Evolutionary conservation across 2,797 vertebrate species (phyloP), one percentile per base, ranked within the genome.

Genomic region (Avahi laniger): DNA sequence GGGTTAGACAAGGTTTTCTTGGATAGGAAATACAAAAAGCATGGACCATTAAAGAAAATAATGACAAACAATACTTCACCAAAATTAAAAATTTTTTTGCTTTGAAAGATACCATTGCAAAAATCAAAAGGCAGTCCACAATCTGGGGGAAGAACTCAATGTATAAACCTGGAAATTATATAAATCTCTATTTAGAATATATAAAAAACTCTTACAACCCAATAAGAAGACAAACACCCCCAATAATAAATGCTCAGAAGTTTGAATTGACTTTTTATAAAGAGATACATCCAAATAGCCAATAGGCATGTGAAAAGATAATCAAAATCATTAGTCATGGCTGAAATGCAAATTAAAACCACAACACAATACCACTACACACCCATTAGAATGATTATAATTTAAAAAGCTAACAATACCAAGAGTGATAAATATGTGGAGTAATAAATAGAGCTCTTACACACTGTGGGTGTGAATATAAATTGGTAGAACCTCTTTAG

Each of bases 231-330:
- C 26, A 83, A 76, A 76, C 8, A 63, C 5, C 17, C 7, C 10
- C 41, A 57, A 78, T 78, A 57, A 38, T 72, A 82, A 94, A 57
- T 48, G 38, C 9, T 67, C 59, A 57, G 3, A 83, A 78, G 41
- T 84, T 94, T 83, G n/a, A 89, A 78, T 61, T 59, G 50, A 84
- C 50, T 84, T n/a, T 48, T 94, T 48, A 28, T 69, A 76, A 59
- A 81, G 12, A 46, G 43, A 72, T 72, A 30, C 38, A 80, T 50
- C 14, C 84, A 50, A 38, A 50, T 41, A 28, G n/a, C 43, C 20
- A 38, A 72, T 59, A 81, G 35, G 41, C 43, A 57, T 82, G 46
- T 43, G 69, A 33, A 61, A 87, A 52, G 13, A 87, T 87, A 61
- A 28, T 41, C 1, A 61, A 38, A 52, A 69, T 59, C n/a, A 26